phyloP scores from a whole-genome alignment of 2,113 vertebrate species.

The Lampris megalopsis region DNA sequence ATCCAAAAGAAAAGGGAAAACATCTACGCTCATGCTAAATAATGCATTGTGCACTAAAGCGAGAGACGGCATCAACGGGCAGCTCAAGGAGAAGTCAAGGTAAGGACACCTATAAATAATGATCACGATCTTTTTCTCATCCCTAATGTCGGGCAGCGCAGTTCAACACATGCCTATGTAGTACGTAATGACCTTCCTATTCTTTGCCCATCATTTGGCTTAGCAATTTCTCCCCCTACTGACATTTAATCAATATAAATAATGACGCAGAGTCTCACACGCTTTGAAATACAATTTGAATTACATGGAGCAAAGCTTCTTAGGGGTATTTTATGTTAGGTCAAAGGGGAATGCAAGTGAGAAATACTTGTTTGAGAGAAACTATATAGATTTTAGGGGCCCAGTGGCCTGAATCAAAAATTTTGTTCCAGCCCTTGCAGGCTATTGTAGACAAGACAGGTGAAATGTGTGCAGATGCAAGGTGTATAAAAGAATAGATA shows the following conservation, averaged over 20 bases:
- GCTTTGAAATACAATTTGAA: slow-evolving; percentile 9
- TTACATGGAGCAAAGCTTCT: slow-evolving; percentile 23
- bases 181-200: slow-evolving; percentile 19
- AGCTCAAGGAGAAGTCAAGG: slow-evolving; percentile 29
- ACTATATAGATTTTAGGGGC: background rate
- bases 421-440: background rate
- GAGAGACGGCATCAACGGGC: slow-evolving; percentile 52
- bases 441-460: no score
- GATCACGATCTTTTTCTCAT: slow-evolving; percentile 27
- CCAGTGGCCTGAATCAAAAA: background rate
- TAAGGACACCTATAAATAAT: slow-evolving; percentile 63
- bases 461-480: no score
- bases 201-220: slow-evolving; percentile 17
- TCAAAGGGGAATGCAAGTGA: background rate
- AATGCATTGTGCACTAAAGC: slow-evolving; percentile 63
- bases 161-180: slow-evolving; percentile 6
- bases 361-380: background rate
- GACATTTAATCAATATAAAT: slow-evolving; percentile 32
- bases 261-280: slow-evolving; percentile 33
- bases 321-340: slow-evolving; percentile 8
- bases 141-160: slow-evolving; percentile 16
- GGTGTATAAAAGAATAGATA: no score
- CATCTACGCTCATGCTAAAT: slow-evolving; percentile 63
- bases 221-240: slow-evolving; percentile 7
- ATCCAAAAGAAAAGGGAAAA: slow-evolving; percentile 41